Evolutionary conservation across 1,140 invertebrate species (phyloP), one percentile per base, ranked within the genome.

Genomic region (Zaprionus capensis): DNA sequence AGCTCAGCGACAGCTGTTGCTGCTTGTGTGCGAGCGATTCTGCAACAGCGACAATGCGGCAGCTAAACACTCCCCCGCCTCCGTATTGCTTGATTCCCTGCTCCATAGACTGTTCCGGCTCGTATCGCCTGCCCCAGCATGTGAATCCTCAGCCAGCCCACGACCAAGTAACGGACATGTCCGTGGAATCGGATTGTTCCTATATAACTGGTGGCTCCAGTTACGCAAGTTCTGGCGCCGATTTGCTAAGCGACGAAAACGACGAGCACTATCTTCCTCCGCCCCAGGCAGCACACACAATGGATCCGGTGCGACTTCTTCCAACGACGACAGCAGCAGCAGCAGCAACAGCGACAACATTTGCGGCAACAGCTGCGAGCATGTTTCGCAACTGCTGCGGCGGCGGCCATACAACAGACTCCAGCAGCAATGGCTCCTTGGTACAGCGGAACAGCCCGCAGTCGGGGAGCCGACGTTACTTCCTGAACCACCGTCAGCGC

Each of bases 331-430:
- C 68, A 6, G 44, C 55, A 34, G 20, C 55, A 12, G 59, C 62
- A 20, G 49, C 70, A 44, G 59, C 62, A 17, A 49, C 69, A 38
- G 71, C 81, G 26, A 67, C 71, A 17, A 79, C 78, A 28, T 76
- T 84, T 78, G 74, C 74, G 20, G 59, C 63, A 34, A 65, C 68
- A 64, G 80, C 80, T 36, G 81, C 81, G 24, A 92, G 74, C 51
- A 80, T 92, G 72, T 72, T 92, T 69, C 88, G 91, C 46, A 91
- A 92, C 65, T 92, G 91, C 41, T 92, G 91, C 57, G 88, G 91
- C 34, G 78, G 80, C 59, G 67, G 73, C 44, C 57, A 78, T 22
- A 49, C 75, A 20, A 59, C 74, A 38, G 81, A 76, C 46, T 74
- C 76, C 55, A 82, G 67, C 71, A 77, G 41, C 71, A 77, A 31